Evolutionary conservation across 2,797 vertebrate species (phyloP).

Genomic region (Ispidina picta): DNA sequence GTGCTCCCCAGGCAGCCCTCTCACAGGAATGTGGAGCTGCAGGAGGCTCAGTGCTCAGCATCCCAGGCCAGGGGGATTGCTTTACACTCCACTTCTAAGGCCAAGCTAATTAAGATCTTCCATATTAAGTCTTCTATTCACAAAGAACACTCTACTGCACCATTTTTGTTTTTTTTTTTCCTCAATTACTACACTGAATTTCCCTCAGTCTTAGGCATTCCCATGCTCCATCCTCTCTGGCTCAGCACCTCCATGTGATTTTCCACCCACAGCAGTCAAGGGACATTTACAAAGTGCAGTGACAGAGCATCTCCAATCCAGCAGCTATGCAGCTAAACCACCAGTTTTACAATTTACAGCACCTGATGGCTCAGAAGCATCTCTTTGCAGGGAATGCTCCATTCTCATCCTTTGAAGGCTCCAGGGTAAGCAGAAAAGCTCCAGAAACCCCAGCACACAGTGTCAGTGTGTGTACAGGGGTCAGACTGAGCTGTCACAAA

Average conservation of each 20-base stretch:
- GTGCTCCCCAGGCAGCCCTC: neutral
- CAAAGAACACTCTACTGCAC: neutral
- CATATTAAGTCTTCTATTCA: neutral
- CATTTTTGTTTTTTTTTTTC: neutral
- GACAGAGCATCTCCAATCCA: neutral
- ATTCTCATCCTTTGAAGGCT: neutral
- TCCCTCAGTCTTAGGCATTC: neutral
- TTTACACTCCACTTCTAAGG: neutral
- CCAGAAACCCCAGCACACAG: rapidly evolving
- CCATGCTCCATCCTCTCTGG: neutral
- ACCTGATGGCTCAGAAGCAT: neutral
- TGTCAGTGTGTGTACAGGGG: rapidly evolving
- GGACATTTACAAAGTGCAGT: neutral
- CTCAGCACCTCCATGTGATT: neutral
- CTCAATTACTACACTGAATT: neutral
- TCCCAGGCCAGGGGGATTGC: neutral
- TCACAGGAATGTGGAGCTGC: neutral
- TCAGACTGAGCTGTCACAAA: neutral
- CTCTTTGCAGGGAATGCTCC: neutral
- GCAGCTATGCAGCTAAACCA: neutral
- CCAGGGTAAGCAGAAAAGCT: neutral
- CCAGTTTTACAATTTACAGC: neutral
- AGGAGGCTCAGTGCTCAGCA: neutral
- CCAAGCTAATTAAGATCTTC: neutral
- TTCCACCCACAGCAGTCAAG: neutral